Conservation (phyloP, 2,113 vertebrate genomes). For the Suricata suricatta region DNA sequence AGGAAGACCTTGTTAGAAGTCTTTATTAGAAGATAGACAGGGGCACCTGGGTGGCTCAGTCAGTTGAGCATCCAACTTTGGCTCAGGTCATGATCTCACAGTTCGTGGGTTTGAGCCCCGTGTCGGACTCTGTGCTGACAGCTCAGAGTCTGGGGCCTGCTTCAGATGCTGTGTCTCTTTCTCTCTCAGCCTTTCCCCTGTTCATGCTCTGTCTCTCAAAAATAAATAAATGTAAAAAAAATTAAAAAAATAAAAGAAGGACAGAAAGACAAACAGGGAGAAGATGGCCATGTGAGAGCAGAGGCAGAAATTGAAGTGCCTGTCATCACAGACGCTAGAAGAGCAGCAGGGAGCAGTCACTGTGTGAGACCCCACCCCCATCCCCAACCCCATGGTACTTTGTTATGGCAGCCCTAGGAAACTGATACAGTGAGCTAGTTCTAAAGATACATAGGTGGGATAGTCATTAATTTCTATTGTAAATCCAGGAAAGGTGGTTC, state of each 20-base stretch:
- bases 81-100: too few species aligned
- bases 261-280: not conserved
- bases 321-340: not conserved
- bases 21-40: too few species aligned
- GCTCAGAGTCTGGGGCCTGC: too few species aligned
- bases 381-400: not conserved
- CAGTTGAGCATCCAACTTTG: too few species aligned
- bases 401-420: not conserved
- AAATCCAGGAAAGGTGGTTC: not conserved
- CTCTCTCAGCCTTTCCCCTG: too few species aligned
- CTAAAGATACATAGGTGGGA: not conserved
- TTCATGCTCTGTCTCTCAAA: too few species aligned
- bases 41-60: too few species aligned
- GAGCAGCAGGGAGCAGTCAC: fast-evolving
- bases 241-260: not conserved
- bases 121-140: too few species aligned
- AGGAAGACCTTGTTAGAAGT: not conserved
- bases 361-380: not conserved
- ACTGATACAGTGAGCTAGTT: not conserved
- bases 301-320: not conserved
- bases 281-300: not conserved
- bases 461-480: not conserved
- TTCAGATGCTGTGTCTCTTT: too few species aligned
- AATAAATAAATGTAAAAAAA: too few species aligned
- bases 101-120: too few species aligned